Conservation (phyloP, 1,140 invertebrate genomes). For the Pristionchus pacificus region DNA sequence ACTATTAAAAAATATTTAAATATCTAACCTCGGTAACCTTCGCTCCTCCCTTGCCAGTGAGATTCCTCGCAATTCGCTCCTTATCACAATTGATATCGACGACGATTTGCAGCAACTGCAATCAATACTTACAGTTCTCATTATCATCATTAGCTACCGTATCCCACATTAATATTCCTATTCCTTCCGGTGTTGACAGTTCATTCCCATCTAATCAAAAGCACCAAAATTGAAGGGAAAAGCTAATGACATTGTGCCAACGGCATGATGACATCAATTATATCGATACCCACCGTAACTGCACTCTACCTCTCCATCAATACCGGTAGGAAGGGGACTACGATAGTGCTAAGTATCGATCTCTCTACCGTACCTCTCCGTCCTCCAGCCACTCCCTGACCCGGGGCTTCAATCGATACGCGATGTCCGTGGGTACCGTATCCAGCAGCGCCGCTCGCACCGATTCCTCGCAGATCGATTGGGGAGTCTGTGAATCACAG, state of each 20-base stretch:
- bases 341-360: too few species aligned
- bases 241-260: too few species aligned
- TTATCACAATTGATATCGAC: constrained; percentile 30
- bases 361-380: constrained; percentile 18
- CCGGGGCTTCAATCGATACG: constrained; percentile 27
- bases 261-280: too few species aligned
- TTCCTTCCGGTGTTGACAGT: not conserved
- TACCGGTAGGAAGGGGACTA: too few species aligned
- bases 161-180: too few species aligned
- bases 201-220: not conserved
- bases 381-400: constrained; percentile 32
- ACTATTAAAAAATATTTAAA: too few species aligned
- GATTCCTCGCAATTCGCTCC: constrained; percentile 15
- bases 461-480: constrained; percentile 29
- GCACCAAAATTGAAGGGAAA: not conserved
- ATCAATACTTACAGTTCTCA: too few species aligned
- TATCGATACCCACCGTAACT: too few species aligned
- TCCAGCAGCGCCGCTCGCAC: constrained; percentile 30
- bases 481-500: constrained; percentile 18
- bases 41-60: constrained; percentile 24
- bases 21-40: constrained; percentile 19
- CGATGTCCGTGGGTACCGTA: constrained; percentile 24
- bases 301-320: too few species aligned
- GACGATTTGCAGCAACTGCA: constrained; percentile 25
- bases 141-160: too few species aligned